Conservation (phyloP, 1,140 invertebrate genomes). For the Camponotus floridanus region DNA sequence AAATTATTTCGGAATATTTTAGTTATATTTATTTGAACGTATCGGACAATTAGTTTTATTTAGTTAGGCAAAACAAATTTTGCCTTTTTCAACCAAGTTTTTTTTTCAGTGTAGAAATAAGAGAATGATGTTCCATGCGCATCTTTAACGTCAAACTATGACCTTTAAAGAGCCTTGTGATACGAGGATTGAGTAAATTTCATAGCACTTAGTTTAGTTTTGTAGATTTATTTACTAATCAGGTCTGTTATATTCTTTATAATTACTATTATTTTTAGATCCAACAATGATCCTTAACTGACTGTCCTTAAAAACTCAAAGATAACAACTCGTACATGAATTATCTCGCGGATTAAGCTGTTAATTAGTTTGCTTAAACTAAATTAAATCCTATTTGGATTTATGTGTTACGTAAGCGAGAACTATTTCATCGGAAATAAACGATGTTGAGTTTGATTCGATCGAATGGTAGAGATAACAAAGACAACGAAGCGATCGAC, state of each 20-base stretch:
- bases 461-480: background rate
- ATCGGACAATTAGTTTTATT: no score
- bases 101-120: no score
- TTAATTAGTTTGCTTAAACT: conserved; percentile 19
- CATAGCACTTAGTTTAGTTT: conserved; percentile 9
- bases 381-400: conserved; percentile 38
- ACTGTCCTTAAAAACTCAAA: conserved; percentile 4
- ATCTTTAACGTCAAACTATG: conserved; percentile 8
- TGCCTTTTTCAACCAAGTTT: no score
- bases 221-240: conserved; percentile 43
- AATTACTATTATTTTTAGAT: conserved; percentile 43
- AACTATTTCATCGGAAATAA: background rate
- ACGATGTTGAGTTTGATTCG: background rate
- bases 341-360: background rate
- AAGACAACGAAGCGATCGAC: background rate
- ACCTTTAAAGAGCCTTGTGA: background rate
- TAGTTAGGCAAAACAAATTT: no score
- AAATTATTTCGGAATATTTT: no score
- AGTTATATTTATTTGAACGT: no score
- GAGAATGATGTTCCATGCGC: background rate
- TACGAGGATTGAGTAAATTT: conserved; percentile 50
- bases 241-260: conserved; percentile 41
- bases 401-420: conserved; percentile 11
- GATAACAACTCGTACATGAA: background rate
- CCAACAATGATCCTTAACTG: conserved; percentile 24